These are phyloP conservation scores for Lepidurus arcticus DNA, from an alignment of 1,140 invertebrate genomes.

Conservation along the genomic window DNA sequence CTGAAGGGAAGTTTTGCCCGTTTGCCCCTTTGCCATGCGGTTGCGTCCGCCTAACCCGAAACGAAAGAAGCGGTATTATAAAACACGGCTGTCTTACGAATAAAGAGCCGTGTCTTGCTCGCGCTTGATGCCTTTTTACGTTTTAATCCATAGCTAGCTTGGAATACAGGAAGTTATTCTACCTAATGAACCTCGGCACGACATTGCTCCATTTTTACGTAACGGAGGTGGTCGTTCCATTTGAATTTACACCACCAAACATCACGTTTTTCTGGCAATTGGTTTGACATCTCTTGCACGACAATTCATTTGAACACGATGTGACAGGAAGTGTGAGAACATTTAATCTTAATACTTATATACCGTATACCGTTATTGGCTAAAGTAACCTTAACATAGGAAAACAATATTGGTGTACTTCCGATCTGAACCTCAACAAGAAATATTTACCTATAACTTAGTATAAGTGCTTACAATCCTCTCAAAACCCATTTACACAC, in stretches of 20 bases:
- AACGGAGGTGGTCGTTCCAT: background rate
- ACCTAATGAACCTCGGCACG: slow-evolving; percentile 6
- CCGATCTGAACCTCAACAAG: no score
- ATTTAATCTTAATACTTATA: background rate
- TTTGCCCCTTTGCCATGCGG: background rate
- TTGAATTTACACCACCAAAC: background rate
- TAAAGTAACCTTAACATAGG: no score
- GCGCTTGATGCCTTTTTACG: background rate
- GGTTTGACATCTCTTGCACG: background rate
- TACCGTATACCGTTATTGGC: background rate
- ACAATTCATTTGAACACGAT: background rate
- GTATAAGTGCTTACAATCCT: no score
- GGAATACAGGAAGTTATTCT: background rate
- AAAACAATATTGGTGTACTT: no score
- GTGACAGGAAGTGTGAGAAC: slow-evolving; percentile 13
- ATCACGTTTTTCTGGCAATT: background rate
- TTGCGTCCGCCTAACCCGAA: background rate
- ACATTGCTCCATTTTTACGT: background rate
- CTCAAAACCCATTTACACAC: no score
- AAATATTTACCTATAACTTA: no score
- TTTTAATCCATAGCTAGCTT: background rate
- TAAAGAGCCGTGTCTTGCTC: background rate
- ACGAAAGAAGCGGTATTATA: background rate
- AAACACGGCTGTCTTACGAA: background rate
- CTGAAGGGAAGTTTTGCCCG: background rate